Evolutionary conservation across 2,113 vertebrate species (phyloP).

Genomic region (Uria lomvia): DNA sequence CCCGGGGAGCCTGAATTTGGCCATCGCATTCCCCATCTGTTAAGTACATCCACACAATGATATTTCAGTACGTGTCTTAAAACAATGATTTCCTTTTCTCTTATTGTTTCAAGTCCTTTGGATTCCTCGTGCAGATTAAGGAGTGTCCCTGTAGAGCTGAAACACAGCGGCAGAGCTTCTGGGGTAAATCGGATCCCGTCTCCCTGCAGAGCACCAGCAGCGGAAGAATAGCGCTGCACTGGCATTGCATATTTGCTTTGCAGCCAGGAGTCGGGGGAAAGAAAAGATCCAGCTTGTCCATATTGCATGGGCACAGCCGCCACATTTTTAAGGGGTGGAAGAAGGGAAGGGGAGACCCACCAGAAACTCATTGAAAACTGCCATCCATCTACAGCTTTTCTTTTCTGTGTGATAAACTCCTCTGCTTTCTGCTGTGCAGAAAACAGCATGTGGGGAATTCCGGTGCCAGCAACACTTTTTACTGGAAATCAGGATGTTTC

Average conservation of each 20-base stretch:
- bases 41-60: neutral
- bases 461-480: neutral
- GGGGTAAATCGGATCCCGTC: neutral
- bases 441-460: neutral
- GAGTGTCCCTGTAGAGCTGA: slow-evolving; percentile 19
- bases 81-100: slow-evolving; percentile 49
- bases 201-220: neutral
- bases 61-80: slow-evolving; percentile 1
- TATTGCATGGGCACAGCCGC: neutral
- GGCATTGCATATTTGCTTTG: neutral
- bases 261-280: neutral
- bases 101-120: slow-evolving; percentile 21
- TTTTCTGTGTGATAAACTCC: neutral
- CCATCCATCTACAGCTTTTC: neutral
- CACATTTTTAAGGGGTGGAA: neutral
- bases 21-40: neutral
- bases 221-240: neutral
- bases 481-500: slow-evolving; percentile 39
- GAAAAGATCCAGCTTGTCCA: neutral
- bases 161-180: neutral
- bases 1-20: neutral
- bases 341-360: neutral
- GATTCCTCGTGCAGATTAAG: neutral
- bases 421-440: neutral
- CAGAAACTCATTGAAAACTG: neutral